These are phyloP conservation scores for Cephalopachus bancanus DNA, from an alignment of 2,797 vertebrate genomes.

Conservation along the genomic window DNA sequence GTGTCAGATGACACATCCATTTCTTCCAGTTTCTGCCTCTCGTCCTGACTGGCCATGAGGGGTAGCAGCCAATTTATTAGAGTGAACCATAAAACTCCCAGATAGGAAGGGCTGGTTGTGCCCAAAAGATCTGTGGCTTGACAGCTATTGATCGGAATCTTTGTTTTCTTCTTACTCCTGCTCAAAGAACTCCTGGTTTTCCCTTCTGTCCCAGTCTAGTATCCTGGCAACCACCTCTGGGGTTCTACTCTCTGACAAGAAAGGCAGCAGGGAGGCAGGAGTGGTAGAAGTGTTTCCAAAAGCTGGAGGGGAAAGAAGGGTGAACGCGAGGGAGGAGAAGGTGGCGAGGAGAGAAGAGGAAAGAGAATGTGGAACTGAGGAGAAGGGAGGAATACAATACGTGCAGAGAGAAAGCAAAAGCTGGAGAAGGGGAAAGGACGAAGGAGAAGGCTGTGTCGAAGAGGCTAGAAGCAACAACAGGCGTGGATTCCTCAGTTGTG, in stretches of 20 bases:
- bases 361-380: neutral
- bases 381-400: neutral
- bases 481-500: neutral
- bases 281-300: neutral
- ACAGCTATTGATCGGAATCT: constrained; percentile 6
- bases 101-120: neutral
- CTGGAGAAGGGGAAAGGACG: neutral
- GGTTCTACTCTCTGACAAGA: constrained; percentile 19
- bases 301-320: neutral
- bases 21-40: too few species aligned
- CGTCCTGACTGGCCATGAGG: too few species aligned
- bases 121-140: neutral
- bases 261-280: neutral
- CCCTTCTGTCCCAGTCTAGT: neutral
- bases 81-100: neutral
- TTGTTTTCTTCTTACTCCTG: neutral
- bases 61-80: too few species aligned
- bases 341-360: neutral
- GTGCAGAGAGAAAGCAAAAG: neutral
- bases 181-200: neutral
- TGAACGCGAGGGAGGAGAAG: neutral
- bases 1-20: too few species aligned
- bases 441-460: neutral
- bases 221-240: constrained; percentile 62
- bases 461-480: neutral